phyloP scores from a whole-genome alignment of 1,140 invertebrate species.

The Centruroides sculpturatus region DNA sequence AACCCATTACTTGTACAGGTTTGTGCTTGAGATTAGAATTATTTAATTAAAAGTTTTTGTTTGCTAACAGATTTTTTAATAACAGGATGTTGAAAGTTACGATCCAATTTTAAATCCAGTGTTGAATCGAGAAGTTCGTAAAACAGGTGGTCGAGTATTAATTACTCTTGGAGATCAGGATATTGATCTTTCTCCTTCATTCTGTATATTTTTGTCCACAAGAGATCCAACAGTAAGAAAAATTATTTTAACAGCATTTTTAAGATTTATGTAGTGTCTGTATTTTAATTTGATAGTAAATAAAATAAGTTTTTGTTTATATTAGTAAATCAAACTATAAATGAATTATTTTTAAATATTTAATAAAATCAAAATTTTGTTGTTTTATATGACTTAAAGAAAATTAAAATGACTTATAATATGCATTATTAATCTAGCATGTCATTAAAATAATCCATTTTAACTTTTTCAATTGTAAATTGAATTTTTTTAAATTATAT shows the following conservation, averaged over 20 bases:
- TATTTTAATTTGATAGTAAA: no score
- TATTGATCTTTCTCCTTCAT: conserved; percentile 97
- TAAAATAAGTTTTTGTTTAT: no score
- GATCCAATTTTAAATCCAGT: conserved; percentile 99
- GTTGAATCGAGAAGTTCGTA: conserved; percentile 83
- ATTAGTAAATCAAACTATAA: no score
- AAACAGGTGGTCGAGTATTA: conserved; percentile 90
- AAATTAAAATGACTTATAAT: no score
- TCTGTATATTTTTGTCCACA: conserved; percentile 97
- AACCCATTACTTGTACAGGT: conserved; percentile 87
- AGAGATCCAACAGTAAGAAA: conserved; percentile 77
- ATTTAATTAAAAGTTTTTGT: neutral
- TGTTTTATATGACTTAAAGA: no score
- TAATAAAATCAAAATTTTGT: no score
- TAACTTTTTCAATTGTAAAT: no score
- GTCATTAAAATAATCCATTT: no score
- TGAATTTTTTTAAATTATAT: no score
- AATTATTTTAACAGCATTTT: neutral
- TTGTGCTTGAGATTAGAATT: conserved; percentile 2
- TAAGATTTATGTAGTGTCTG: no score
- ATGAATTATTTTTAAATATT: no score
- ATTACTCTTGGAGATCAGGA: conserved; percentile 99
- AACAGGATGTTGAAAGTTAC: conserved; percentile 95
- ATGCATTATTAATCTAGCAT: no score
- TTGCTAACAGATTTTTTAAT: conserved; percentile 14